Base-by-base conservation (phyloP, 2,888 invertebrate genomes). In the Tenthredo distinguenda region DNA sequence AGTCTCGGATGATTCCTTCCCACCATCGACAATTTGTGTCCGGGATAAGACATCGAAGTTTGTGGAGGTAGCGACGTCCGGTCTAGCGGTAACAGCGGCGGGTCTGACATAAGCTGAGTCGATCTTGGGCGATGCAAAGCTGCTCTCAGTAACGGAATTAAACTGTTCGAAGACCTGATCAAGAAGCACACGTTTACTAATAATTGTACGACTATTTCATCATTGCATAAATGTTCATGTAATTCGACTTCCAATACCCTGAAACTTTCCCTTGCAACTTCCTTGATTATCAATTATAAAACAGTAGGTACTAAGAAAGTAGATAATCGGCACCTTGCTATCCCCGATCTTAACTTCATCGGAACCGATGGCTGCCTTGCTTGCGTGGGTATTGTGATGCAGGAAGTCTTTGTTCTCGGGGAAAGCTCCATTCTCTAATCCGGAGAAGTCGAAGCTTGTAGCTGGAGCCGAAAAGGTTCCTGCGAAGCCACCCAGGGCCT, bases 401-500 rank as follows among this genome's bases (percentile, higher is more conserved):
- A 10, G 1, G 26, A 21, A 34, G 9, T 81, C n/a, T 9, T 21
- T 31, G 81, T n/a, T 10, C 15, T 9, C 26, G 58, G 55, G 4
- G 55, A 18, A n/a, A 10, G 4, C 18, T 62, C 37, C 58, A 40
- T 58, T 47, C 18, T 18, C n/a, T 18, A 40, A 58, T 37, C 40
- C 81, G 18, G 40, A 55, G 15, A 62, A 21, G 12, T 18, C 77
- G 15, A n/a, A 50, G 50, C 5, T 31, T 18, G 18, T 18, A 31
- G 15, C 34, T 55, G 77, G 74, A 43, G 10, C 74, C 6, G 43
- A 34, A 43, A 26, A 40, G 2, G 31, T 43, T 74, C 34, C 50
- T 34, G 31, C 3, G 1, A 31, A 93, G 65, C 92, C 92, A 79
- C 92, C 93, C 40, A 85, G 12, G 40, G 87, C 85, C 15, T 58